Evolutionary conservation across 1,140 invertebrate genomes (phyloP), one percentile per base, ranked within the genome.

Genomic region (Galleria mellonella): DNA sequence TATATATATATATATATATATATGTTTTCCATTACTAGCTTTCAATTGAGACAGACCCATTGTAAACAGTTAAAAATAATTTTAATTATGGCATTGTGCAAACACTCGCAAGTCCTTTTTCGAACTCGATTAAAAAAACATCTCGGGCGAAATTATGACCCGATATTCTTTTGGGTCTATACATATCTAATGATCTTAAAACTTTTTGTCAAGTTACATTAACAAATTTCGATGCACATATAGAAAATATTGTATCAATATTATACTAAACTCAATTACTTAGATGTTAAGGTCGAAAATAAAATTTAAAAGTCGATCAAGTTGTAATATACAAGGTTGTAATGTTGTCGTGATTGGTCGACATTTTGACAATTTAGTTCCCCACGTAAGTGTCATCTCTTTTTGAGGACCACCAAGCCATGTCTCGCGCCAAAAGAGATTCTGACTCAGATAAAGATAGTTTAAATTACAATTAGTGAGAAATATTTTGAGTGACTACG

Each of bases 361-460:
- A 79, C 77, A 72, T 73, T 73, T 77, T 75, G 75, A 79, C 75
- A 79, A 77, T 79, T 73, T 71, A 61, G 67, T 73, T 64, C 71
- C 49, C 51, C 55, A 65, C 57, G 72, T 76, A 79, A 79, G 73
- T 83, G 75, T 75, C 77, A 77, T 66, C 48, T 55, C 51, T 49
- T 30, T 51, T 49, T 61, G 69, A 71, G 55, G 75, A 79, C 75
- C 78, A 79, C 75, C 78, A 45, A 56, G 72, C 40, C 56, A 51
- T 50, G 63, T 62, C 61, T 59, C 56, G 57, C 62, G 56, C 50
- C 47, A 35, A 36, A 41, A 47, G 17, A 59, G 63, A 71, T 63
- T 17, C 35, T 49, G 48, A 47, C n/a, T n/a, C 8, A 29, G 72
- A 81, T 81, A 74, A 62, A 31, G 47, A 68, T 78, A 75, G 77